A percentile compares a stretch with the other conserved stretches of the same genome.
phyloP scores from a whole-genome alignment of 2,113 vertebrate species.

The Lynx canadensis region DNA sequence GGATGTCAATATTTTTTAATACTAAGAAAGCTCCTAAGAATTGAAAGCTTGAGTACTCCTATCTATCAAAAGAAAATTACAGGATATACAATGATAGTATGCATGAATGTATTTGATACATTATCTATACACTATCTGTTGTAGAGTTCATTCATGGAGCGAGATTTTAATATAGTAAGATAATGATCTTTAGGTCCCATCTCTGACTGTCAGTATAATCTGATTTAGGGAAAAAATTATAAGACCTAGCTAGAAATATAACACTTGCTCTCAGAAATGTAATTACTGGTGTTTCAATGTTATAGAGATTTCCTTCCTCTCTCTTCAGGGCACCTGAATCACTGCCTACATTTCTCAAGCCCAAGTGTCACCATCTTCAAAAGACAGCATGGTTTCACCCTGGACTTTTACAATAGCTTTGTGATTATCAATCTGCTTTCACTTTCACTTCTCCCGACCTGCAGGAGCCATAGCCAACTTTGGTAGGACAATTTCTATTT shows the following conservation, averaged over 20 bases:
- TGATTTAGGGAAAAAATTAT: not conserved
- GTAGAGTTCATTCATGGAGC: not conserved
- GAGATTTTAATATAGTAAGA: not conserved
- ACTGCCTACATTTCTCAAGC: not conserved
- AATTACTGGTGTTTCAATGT: not conserved
- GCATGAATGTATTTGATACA: not conserved
- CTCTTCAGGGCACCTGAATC: not conserved
- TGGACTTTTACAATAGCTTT: not conserved
- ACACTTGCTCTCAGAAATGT: not conserved
- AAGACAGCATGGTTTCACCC: not conserved
- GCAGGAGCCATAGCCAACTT: not conserved
- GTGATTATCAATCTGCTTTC: not conserved
- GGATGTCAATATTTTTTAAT: not conserved
- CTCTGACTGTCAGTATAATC: not conserved
- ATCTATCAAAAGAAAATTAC: not conserved
- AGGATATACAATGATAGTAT: not conserved
- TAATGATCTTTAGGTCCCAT: not conserved
- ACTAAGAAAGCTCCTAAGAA: not conserved
- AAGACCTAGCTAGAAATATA: not conserved
- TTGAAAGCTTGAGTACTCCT: not conserved
- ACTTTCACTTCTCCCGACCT: not conserved
- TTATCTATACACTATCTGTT: not conserved
- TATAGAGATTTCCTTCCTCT: not conserved
- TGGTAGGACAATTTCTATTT: not conserved
- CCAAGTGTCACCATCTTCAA: not conserved